Evolutionary conservation across 2,888 invertebrate genomes (phyloP).

Genomic region (Linnaemya tessellans): DNA sequence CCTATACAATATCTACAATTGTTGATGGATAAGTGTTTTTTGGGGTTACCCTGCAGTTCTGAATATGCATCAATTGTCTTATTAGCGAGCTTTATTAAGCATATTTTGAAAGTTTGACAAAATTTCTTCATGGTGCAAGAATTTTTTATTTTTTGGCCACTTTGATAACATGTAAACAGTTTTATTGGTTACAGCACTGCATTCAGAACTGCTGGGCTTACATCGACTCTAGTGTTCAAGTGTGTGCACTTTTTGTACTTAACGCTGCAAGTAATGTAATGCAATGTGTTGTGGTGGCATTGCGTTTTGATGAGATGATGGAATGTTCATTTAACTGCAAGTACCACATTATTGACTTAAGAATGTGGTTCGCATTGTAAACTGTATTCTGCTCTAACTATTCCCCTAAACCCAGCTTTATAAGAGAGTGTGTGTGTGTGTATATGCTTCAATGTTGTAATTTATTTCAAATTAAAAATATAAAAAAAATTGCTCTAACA

Average conservation of each 20-base stretch:
- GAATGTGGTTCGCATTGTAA: conserved; percentile 68
- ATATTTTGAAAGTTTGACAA: no score
- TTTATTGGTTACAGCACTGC: not conserved
- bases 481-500: conserved; percentile 5
- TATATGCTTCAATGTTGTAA: conserved; percentile 19
- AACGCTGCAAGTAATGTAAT: conserved; percentile 34
- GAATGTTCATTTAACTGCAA: conserved; percentile 68
- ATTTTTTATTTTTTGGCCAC: not conserved
- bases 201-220: conserved; percentile 23
- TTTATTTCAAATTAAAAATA: conserved; percentile 41
- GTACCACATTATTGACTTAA: conserved; percentile 65
- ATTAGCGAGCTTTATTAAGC: no score
- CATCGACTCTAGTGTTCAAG: not conserved
- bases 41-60: conserved; percentile 25
- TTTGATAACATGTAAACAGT: not conserved
- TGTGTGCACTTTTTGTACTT: conserved; percentile 18
- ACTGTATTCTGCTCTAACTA: conserved; percentile 42
- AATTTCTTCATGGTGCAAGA: no score
- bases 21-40: not conserved
- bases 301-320: conserved; percentile 56
- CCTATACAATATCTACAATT: not conserved
- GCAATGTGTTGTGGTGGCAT: conserved; percentile 17
- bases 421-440: not conserved
- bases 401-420: conserved; percentile 7
- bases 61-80: not conserved